Conservation (phyloP, 2,888 invertebrate genomes). For the Phytoseiulus persimilis region DNA sequence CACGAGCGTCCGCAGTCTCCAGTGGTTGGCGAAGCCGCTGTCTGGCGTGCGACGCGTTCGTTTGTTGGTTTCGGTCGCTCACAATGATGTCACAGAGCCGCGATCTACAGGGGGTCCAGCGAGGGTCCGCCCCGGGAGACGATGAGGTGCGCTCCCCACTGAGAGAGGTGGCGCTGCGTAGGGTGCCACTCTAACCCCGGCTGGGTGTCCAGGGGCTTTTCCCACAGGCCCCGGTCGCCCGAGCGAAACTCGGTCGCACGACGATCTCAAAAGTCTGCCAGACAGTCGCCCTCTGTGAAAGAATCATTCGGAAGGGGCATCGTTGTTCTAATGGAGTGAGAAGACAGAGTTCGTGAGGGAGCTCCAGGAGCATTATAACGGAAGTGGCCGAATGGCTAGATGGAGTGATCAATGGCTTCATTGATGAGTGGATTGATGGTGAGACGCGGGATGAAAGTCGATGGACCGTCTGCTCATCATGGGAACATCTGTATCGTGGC, state of each 20-base stretch:
- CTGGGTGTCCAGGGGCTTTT: background rate
- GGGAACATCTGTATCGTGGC: background rate
- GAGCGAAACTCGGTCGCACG: background rate
- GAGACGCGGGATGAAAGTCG: background rate
- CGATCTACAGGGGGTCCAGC: background rate
- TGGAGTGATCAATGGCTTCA: background rate
- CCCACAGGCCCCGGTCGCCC: background rate
- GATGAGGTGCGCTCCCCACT: constrained; percentile 5
- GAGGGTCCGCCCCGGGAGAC: background rate
- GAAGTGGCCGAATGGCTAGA: background rate
- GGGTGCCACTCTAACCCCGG: background rate
- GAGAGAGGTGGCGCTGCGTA: background rate
- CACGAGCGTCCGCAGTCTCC: background rate
- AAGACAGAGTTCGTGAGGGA: background rate
- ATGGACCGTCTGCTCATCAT: background rate
- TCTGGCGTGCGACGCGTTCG: background rate
- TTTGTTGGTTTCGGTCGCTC: background rate
- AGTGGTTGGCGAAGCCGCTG: background rate
- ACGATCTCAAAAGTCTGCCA: background rate
- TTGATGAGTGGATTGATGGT: background rate
- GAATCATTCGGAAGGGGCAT: background rate
- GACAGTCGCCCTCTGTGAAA: background rate
- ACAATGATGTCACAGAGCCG: background rate
- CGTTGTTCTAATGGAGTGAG: background rate
- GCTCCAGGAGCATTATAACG: background rate